Evolutionary conservation across 2,113 vertebrate species (phyloP), one percentile per base, ranked within the genome.

Genomic region (Corvus hawaiiensis): DNA sequence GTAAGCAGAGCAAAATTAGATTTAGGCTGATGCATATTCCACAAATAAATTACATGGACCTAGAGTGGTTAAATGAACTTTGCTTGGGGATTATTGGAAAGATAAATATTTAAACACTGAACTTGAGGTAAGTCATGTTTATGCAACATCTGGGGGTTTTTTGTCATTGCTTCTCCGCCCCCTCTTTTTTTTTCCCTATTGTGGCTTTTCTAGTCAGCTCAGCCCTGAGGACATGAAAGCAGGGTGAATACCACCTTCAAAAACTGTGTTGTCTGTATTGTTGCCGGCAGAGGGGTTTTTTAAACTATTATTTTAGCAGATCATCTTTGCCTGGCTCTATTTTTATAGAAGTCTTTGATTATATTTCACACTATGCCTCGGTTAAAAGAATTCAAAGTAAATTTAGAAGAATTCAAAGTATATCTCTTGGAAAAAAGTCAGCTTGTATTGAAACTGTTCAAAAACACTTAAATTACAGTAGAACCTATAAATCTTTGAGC

Each of bases 81-180:
- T 96, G 88, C 90, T 84, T 78, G 73, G 83, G 76, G 76, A 87
- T 96, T 96, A 89, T 94, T 97, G 94, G 96, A 96, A 96, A 96
- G 90, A 95, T 75, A 97, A 96, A 97, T 97, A 96, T 97, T 97
- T 92, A 89, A 96, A 96, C 92, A 86, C 46, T 85, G 58, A 93
- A 54, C 71, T 76, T 91, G 94, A 97, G 94, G 93, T 91, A 93
- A 94, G 88, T 96, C 73, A 61, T 95, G 76, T 96, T 97, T 95
- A 78, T 93, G 64, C 81, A 96, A n/a, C 80, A 93, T 59, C 63
- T 77, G 28, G 30, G 55, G 2, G 0, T 14, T 62, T 92, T 83
- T 77, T 93, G 81, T 89, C 13, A 2, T 71, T 66, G 16, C 54
- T 84, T 37, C 21, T 26, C 43, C 3, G 0, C 48, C 20, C 4